phyloP scores from a whole-genome alignment of 2,888 invertebrate genomes.

The Nezara viridula region DNA sequence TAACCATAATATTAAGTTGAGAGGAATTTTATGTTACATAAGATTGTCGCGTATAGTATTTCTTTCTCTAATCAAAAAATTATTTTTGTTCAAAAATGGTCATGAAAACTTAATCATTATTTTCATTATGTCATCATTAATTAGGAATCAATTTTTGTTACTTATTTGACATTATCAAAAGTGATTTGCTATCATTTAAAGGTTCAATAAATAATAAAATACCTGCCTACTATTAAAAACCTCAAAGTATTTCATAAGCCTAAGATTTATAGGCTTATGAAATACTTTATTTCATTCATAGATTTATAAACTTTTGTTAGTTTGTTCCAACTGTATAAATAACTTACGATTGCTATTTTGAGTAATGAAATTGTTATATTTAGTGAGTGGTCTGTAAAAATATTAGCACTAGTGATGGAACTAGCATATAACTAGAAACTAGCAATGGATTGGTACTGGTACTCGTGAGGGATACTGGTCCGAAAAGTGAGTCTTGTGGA shows the following conservation, averaged over 20 bases:
- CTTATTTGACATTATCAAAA: too few species aligned
- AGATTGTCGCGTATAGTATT: neutral
- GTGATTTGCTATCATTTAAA: neutral
- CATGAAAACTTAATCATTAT: neutral
- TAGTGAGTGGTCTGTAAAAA: neutral
- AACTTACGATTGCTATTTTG: neutral
- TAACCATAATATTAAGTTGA: too few species aligned
- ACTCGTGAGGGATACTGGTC: too few species aligned
- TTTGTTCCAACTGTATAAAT: neutral
- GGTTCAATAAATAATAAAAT: neutral
- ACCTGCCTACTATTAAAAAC: neutral
- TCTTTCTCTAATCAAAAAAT: neutral
- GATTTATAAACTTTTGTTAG: neutral
- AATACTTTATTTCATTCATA: neutral
- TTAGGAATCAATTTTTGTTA: neutral
- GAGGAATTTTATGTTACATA: constrained; percentile 30
- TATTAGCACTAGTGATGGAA: too few species aligned
- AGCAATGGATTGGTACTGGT: too few species aligned
- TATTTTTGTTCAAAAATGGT: neutral
- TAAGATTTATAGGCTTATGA: too few species aligned
- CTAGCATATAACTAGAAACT: too few species aligned
- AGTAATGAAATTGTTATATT: neutral
- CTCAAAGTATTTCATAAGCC: neutral
- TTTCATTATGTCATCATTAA: neutral
- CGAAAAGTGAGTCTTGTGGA: too few species aligned